Base-by-base conservation (phyloP, 1,140 invertebrate species). In the Nephila pilipes region DNA sequence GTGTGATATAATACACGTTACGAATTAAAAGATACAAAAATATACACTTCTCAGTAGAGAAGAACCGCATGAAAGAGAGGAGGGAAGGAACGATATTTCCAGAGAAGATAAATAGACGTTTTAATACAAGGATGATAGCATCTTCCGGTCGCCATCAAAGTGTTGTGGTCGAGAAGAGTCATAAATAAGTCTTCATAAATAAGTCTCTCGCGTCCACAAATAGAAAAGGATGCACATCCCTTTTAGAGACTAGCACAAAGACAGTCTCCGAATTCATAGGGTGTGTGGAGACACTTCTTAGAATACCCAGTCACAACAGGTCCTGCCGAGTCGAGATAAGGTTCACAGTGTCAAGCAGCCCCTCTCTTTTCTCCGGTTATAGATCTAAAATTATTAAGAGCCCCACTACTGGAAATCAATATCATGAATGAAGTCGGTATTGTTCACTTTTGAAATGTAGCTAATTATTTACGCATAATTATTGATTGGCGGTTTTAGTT, bases 111-210 rank as follows among this genome's bases (percentile, higher is more conserved):
- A 87, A 87, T 87, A 87, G 85, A 54, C 58, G 38, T 87, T 87
- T n/a, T 87, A 87, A 87, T 87, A 63, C 85, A 65, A 63, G 58
- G 36, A 65, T 87, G 85, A 87, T 87, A 65, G 85, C 60, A 32
- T 87, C 85, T 69, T 87, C 85, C 85, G 85, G 85, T 87, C 85
- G 58, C 85, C 85, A 87, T 60, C 25, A 65, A 65, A 87, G 60
- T 87, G 85, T 87, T 87, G 85, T 87, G 60, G 85, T 87, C 85
- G 85, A 58, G 20, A 87, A 87, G 85, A 63, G 85, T 65, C 85
- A 87, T 87, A 87, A 87, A 87, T 75, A 75, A 75, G 69, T 75
- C 69, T 75, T 75, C 69, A 75, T 75, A 75, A 75, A 75, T 60
- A 87, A 87, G 60, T 20, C 83, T 58, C 55, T 58, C 18, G 25